A percentile compares a stretch with the other conserved stretches of the same genome.
Evolutionary conservation across 2,888 invertebrate species (phyloP).

Genomic region (Callyntrura sp.): DNA sequence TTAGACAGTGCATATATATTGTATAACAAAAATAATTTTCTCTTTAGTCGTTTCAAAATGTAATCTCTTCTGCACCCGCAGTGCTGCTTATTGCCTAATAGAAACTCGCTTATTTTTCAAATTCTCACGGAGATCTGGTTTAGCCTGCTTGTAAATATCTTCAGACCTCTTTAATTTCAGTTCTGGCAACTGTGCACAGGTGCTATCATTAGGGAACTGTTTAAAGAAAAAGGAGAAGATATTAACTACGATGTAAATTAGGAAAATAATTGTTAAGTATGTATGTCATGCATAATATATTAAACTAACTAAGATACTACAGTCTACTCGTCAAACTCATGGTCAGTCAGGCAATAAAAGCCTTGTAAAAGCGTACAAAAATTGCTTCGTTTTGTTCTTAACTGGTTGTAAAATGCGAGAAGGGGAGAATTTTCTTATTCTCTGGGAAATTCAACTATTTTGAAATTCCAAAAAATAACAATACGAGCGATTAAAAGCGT

Average conservation of each 20-base stretch:
- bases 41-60: constrained; percentile 35
- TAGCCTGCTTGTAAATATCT: constrained; percentile 64
- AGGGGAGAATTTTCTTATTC: constrained; percentile 27
- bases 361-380: too few relatives aligned
- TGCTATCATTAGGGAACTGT: constrained; percentile 30
- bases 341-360: too few relatives aligned
- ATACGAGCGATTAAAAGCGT: constrained; percentile 28
- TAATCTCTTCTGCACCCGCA: neutral
- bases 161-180: constrained; percentile 8
- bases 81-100: neutral
- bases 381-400: neutral
- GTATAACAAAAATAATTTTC: constrained; percentile 26
- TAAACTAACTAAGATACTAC: neutral
- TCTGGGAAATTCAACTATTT: constrained; percentile 54
- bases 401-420: constrained; percentile 30
- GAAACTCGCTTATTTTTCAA: constrained; percentile 63
- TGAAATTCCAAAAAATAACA: constrained; percentile 48
- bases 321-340: neutral
- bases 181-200: neutral
- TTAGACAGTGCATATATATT: neutral
- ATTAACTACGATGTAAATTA: constrained; percentile 17
- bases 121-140: constrained; percentile 79
- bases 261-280: constrained; percentile 11
- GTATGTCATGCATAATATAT: constrained; percentile 16
- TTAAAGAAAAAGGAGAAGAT: neutral